A percentile compares a stretch with the other conserved stretches of the same genome.
These are phyloP conservation scores for Dicentrarchus labrax DNA, from an alignment of 2,113 vertebrate genomes.

Conservation along the genomic window DNA sequence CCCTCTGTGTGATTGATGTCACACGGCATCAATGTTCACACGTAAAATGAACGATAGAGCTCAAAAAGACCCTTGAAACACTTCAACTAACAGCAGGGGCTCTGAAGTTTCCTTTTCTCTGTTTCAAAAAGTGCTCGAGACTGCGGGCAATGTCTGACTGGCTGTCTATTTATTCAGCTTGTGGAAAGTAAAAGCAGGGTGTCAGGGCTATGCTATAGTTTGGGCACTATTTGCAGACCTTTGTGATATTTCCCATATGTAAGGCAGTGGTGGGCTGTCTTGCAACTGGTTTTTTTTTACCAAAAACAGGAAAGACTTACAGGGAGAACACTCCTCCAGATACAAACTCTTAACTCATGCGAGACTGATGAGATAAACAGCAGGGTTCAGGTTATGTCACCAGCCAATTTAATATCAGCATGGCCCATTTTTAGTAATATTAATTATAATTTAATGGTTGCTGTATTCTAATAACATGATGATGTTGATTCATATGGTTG, in stretches of 20 bases:
- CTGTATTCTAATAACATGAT: no score
- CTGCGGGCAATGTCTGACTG: conserved; percentile 30
- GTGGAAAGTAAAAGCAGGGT: conserved; percentile 76
- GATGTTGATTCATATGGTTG: neutral
- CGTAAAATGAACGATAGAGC: conserved; percentile 39
- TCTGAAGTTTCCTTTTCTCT: conserved; percentile 13
- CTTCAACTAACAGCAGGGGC: conserved; percentile 28
- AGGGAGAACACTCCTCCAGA: conserved; percentile 40
- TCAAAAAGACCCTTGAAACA: conserved; percentile 37
- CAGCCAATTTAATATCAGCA: neutral
- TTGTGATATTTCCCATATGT: conserved; percentile 76
- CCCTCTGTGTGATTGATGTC: conserved; percentile 42
- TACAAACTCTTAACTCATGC: conserved; percentile 38
- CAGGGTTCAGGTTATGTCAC: conserved; percentile 52
- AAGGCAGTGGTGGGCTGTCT: conserved; percentile 56
- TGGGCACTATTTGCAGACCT: conserved; percentile 72
- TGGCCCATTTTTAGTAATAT: neutral
- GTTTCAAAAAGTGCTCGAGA: conserved; percentile 33
- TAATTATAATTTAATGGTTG: neutral
- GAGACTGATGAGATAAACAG: conserved; percentile 55
- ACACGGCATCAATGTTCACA: conserved; percentile 23
- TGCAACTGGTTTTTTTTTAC: conserved; percentile 21
- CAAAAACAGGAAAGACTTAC: conserved; percentile 23
- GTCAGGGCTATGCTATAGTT: conserved; percentile 53
- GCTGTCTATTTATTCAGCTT: conserved; percentile 78